Percentiles rank a stretch among this genome's conserved stretches.
Conservation (phyloP, 2,113 vertebrate species). For the Arenaria interpres region DNA sequence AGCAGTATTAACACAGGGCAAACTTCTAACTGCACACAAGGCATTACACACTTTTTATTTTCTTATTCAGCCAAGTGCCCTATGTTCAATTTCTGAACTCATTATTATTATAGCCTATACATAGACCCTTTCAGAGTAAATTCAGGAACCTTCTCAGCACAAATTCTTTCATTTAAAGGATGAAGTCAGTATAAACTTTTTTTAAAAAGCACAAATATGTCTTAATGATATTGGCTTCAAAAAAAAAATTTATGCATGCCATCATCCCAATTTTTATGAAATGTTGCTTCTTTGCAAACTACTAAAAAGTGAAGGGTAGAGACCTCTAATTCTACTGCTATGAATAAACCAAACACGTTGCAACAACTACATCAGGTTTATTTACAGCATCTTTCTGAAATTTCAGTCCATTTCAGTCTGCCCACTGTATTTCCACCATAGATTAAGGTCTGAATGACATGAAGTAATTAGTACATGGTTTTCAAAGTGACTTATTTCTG, state of each 20-base stretch:
- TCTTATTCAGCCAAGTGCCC: background rate
- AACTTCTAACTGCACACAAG: conserved; percentile 33
- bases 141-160: background rate
- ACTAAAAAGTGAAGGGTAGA: background rate
- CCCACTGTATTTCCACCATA: no score
- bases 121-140: background rate
- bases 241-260: background rate
- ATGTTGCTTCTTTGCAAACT: background rate
- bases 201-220: background rate
- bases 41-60: conserved; percentile 26
- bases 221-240: background rate
- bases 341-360: background rate
- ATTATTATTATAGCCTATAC: background rate
- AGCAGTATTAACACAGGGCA: background rate
- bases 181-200: background rate
- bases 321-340: background rate
- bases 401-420: no score
- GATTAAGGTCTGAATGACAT: background rate
- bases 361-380: background rate
- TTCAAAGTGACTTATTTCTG: background rate
- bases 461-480: background rate
- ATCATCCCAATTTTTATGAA: background rate
- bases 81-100: background rate
- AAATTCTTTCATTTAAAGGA: background rate
- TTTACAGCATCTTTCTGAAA: background rate